Conservation (phyloP, 2,888 invertebrate species). For the Papilio protenor region DNA sequence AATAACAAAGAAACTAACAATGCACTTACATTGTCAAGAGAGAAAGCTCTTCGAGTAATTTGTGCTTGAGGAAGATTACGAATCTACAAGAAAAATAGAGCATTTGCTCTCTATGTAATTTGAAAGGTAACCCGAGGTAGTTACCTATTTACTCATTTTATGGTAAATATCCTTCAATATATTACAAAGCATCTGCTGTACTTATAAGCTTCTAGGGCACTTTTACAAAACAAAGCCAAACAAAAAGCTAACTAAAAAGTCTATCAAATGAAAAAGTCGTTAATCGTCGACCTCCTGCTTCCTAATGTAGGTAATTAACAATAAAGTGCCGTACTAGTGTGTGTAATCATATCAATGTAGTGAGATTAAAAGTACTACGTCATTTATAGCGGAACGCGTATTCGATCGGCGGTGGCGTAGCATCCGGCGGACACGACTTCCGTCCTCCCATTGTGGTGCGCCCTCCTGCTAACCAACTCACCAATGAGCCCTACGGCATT, state of each 20-base stretch:
- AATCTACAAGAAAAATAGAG: neutral
- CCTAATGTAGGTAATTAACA: constrained; percentile 38
- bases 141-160: neutral
- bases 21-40: constrained; percentile 4
- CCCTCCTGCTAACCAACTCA: constrained; percentile 56
- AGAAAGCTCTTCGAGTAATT: neutral
- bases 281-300: constrained; percentile 26
- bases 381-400: constrained; percentile 10
- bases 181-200: neutral
- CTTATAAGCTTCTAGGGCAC: neutral
- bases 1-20: constrained; percentile 16
- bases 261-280: constrained; percentile 36
- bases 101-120: neutral
- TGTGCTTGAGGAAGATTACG: neutral
- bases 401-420: constrained; percentile 61
- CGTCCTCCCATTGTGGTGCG: constrained; percentile 71
- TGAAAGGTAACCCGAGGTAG: neutral
- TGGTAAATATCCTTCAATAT: neutral
- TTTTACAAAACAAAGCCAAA: constrained; percentile 16
- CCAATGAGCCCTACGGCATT: constrained; percentile 40
- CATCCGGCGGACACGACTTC: constrained; percentile 80
- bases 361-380: constrained; percentile 12
- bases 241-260: constrained; percentile 23
- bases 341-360: neutral
- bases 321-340: constrained; percentile 11